phyloP scores from a whole-genome alignment of 2,113 vertebrate species.

The Solea senegalensis region DNA sequence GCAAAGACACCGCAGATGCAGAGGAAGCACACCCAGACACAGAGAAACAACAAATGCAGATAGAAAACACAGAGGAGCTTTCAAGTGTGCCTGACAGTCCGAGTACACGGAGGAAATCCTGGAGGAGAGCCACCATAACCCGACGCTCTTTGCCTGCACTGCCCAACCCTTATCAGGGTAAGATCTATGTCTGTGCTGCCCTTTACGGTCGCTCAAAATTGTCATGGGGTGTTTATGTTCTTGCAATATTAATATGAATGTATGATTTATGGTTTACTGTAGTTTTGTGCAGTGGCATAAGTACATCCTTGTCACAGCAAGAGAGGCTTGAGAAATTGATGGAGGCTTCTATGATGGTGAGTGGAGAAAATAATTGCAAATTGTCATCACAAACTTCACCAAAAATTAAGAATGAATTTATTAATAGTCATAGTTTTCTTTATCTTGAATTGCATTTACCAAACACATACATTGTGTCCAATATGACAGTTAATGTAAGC shows the following conservation, averaged over 20 bases:
- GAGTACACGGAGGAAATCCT: slow-evolving; percentile 73
- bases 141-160: slow-evolving; percentile 78
- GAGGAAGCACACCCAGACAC: slow-evolving; percentile 23
- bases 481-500: too few species aligned
- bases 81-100: slow-evolving; percentile 35
- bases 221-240: neutral
- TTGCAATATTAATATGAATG: neutral
- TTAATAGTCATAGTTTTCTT: too few species aligned
- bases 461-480: too few species aligned
- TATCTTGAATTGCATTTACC: too few species aligned
- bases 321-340: slow-evolving; percentile 79
- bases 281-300: slow-evolving; percentile 76
- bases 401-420: too few species aligned
- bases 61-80: slow-evolving; percentile 17
- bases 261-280: neutral
- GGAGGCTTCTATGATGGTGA: slow-evolving; percentile 78
- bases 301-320: slow-evolving; percentile 68
- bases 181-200: slow-evolving; percentile 24
- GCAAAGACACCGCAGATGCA: neutral
- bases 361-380: neutral
- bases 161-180: slow-evolving; percentile 67
- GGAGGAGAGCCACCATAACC: slow-evolving; percentile 78
- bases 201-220: neutral
- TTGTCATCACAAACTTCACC: too few species aligned
- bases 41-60: slow-evolving; percentile 12